Evolutionary conservation across 2,797 vertebrate genomes (phyloP), one percentile per base, ranked within the genome.

Genomic region (Kryptopterus vitreolus): DNA sequence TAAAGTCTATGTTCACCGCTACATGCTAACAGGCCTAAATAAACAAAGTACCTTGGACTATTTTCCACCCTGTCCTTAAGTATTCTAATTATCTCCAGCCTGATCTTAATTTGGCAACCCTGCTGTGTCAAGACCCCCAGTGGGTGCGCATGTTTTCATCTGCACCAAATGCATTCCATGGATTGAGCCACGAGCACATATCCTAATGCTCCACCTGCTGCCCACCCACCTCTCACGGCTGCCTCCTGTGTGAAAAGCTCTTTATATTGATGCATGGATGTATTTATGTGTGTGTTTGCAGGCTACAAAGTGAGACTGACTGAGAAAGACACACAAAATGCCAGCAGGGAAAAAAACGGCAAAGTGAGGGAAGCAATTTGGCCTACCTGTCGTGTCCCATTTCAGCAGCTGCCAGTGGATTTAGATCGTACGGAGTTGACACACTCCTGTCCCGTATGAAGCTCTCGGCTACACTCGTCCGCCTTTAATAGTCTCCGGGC

Each of bases 361-460:
- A 3, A 74, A 48, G 72, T 50, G 69, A 66, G 79, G 84, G 78
- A 85, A 87, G 84, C 80, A 85, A 87, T 85, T 84, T 78, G 70
- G 80, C 65, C 80, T 38, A 84, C 75, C 86, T 85, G 86, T 87
- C 86, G 74, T 57, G 58, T 87, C 84, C 68, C 55, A 87, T 87
- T 85, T 84, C 77, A 69, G 75, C 26, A 80, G 46, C 80, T 84
- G 86, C 81, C 80, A 68, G 65, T 58, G 52, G 79, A 31, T 83
- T 76, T 48, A 61, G 57, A 70, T 78, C 2, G 6, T 35, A 24
- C 71, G 61, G 68, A 73, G 75, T 48, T 81, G 83, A 82, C 80
- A 83, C 83, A 79, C 82, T 81, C 62, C 70, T 78, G 80, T 83
- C 75, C 76, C 48, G 58, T 75, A 82, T 78, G 80, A 80, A 77